These are phyloP conservation scores for Rattus rattus DNA, from an alignment of 2,113 vertebrate genomes.

Conservation along the genomic window DNA sequence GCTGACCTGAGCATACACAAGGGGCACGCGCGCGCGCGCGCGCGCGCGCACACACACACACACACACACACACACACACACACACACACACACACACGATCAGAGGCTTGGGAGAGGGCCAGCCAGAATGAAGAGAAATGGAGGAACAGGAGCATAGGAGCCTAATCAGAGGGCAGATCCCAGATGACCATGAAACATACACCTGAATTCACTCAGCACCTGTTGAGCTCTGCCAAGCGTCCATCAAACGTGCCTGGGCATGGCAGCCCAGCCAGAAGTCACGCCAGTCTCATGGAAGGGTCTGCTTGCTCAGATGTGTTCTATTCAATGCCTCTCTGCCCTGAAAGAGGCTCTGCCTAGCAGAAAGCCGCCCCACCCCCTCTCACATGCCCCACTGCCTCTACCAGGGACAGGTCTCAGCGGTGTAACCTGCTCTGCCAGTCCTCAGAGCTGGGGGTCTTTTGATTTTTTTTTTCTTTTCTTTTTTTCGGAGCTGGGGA, in stretches of 20 bases:
- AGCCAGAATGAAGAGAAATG: neutral
- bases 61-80: neutral
- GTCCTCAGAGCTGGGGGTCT: neutral
- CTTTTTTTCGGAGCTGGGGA: no score
- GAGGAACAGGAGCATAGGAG: neutral
- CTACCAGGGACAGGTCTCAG: neutral
- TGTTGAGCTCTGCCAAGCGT: neutral
- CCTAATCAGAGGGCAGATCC: neutral
- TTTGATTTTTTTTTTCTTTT: no score
- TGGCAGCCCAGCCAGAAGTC: neutral
- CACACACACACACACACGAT: accelerated
- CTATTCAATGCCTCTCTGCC: neutral
- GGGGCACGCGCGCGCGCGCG: no score
- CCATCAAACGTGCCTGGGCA: neutral
- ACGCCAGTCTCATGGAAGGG: neutral
- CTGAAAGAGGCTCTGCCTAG: neutral
- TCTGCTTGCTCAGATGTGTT: neutral
- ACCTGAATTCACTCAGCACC: neutral
- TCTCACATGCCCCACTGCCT: neutral
- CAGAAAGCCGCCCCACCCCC: neutral
- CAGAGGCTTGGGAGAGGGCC: neutral
- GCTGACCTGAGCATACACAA: neutral
- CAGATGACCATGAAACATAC: neutral
- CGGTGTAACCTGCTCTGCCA: neutral
- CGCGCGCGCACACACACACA: no score